These are phyloP conservation scores for Eubasilissa regina DNA, from an alignment of 1,140 invertebrate genomes.

Conservation along the genomic window DNA sequence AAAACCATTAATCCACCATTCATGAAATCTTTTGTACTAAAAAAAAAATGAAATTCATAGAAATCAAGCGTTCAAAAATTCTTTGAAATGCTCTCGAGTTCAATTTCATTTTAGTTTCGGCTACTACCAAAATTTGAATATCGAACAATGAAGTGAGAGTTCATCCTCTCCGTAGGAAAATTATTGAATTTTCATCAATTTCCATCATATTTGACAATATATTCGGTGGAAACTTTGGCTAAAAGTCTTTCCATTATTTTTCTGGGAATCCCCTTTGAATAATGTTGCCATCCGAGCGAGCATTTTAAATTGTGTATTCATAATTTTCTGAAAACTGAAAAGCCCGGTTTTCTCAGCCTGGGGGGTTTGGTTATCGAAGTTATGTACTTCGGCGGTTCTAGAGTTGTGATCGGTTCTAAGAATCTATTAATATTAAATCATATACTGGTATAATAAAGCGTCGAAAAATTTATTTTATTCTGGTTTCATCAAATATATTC, in stretches of 20 bases:
- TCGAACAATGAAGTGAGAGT: background rate
- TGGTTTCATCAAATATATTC: too few relatives aligned
- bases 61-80: too few relatives aligned
- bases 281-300: background rate
- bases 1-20: too few relatives aligned
- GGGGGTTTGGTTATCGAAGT: background rate
- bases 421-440: too few relatives aligned
- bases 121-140: slow-evolving; percentile 13
- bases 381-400: slow-evolving; percentile 6
- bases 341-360: background rate
- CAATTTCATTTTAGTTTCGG: too few relatives aligned
- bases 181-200: slow-evolving; percentile 34
- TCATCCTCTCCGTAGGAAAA: slow-evolving; percentile 10
- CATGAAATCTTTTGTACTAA: too few relatives aligned
- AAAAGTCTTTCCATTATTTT: slow-evolving; percentile 15
- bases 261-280: slow-evolving; percentile 9
- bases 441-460: too few relatives aligned
- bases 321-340: slow-evolving; percentile 36
- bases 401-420: too few relatives aligned
- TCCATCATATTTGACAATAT: slow-evolving; percentile 21
- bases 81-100: too few relatives aligned
- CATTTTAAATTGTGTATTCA: slow-evolving; percentile 37
- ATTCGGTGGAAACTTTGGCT: slow-evolving; percentile 1
- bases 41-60: too few relatives aligned
- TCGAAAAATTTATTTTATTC: too few relatives aligned